A percentile compares a stretch with the other conserved stretches of the same genome.
Evolutionary conservation across 1,140 invertebrate species (phyloP).

Genomic region (Paramacrobiotus metropolitanus): DNA sequence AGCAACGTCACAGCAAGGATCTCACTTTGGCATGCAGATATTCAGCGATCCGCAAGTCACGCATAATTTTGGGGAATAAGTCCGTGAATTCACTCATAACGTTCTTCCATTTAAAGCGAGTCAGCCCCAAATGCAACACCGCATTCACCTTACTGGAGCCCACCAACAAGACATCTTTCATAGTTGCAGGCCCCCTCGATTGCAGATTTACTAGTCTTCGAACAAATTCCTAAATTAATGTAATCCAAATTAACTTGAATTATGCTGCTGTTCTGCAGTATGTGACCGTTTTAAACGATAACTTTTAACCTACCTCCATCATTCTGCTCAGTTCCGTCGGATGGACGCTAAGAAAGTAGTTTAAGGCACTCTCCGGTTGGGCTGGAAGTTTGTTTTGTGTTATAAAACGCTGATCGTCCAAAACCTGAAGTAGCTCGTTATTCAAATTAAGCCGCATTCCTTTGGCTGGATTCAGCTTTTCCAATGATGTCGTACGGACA

Average conservation of each 20-base stretch:
- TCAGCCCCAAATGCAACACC: neutral
- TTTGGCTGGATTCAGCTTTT: neutral
- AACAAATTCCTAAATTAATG: neutral
- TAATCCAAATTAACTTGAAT: neutral
- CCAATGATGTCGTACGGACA: neutral
- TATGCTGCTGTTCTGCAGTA: neutral
- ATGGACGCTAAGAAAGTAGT: neutral
- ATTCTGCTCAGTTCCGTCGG: neutral
- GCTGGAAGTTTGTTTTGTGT: neutral
- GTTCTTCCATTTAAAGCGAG: conserved; percentile 1
- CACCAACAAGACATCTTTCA: neutral
- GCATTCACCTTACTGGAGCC: neutral
- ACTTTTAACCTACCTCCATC: neutral
- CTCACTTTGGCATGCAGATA: neutral
- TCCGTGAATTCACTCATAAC: neutral
- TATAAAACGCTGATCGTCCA: neutral
- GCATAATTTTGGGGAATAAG: neutral
- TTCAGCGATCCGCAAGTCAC: neutral
- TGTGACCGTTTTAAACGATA: neutral
- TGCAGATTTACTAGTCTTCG: neutral
- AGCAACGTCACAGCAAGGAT: too few relatives aligned
- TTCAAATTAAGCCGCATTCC: neutral
- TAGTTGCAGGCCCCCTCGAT: neutral
- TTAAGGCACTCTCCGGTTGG: neutral
- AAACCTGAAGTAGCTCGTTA: neutral